phyloP scores from a whole-genome alignment of 2,113 vertebrate species.

The Cacatua alba region DNA sequence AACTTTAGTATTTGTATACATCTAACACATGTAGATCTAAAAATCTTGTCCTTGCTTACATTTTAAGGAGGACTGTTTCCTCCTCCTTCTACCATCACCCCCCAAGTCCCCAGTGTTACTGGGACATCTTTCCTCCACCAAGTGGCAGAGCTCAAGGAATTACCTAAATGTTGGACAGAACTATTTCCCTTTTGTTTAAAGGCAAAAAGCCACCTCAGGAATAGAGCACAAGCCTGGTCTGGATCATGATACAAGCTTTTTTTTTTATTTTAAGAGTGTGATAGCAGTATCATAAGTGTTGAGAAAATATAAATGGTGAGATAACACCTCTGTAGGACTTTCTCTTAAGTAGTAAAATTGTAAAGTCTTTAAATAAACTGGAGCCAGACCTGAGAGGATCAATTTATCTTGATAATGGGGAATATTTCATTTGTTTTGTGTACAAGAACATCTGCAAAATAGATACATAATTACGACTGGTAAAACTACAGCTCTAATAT shows the following conservation, averaged over 20 bases:
- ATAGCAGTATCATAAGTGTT: slow-evolving; percentile 85
- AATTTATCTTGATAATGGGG: slow-evolving; percentile 69
- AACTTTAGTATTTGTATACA: neutral
- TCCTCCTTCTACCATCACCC: neutral
- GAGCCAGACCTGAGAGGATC: slow-evolving; percentile 67
- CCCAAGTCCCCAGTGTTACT: neutral
- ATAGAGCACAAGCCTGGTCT: slow-evolving; percentile 51
- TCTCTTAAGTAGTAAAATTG: slow-evolving; percentile 83
- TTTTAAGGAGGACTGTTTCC: neutral
- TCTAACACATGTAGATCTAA: slow-evolving; percentile 23
- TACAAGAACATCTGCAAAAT: slow-evolving; percentile 53
- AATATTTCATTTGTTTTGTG: slow-evolving; percentile 64
- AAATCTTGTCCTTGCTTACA: neutral
- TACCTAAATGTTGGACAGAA: neutral
- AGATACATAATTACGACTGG: neutral
- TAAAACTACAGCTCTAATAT: neutral
- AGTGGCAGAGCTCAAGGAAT: neutral
- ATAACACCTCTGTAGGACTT: slow-evolving; percentile 85
- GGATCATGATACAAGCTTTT: slow-evolving; percentile 68
- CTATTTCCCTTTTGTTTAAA: neutral
- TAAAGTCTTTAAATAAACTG: slow-evolving; percentile 80
- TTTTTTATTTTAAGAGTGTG: slow-evolving; percentile 84
- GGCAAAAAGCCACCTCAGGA: neutral
- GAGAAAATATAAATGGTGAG: slow-evolving; percentile 88
- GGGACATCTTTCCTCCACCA: neutral